Evolutionary conservation across 1,140 invertebrate genomes (phyloP), one percentile per base, ranked within the genome.

Genomic region (Zaprionus davidi): DNA sequence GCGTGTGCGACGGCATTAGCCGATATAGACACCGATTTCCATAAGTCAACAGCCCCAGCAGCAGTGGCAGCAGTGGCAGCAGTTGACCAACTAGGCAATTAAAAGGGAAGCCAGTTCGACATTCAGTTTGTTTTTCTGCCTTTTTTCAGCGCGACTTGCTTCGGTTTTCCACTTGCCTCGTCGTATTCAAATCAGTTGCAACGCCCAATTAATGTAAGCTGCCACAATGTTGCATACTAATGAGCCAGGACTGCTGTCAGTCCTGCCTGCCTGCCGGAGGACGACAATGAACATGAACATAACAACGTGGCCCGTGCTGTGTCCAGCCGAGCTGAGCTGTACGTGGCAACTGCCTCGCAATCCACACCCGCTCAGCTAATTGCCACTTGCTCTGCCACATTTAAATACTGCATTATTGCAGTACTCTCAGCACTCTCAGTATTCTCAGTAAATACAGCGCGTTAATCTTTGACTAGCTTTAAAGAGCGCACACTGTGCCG

Each of bases 151-250:
- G 41, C 41, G n/a, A 46, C 6, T 46, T 46, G n/a, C 41, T 46
- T 7, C 57, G 59, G 20, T 62, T 38, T 38, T 55, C 53, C 65
- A 46, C 67, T 38, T 44, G 46, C 53, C 66, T 57, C 62, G 76
- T 75, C 73, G 79, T 91, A 91, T 91, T 91, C 87, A 91, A 91
- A 91, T 91, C 87, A 91, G 83, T 76, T 91, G 87, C 88, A 91
- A 81, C 83, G 87, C 88, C 87, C 87, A 91, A 91, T 91, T 91
- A 91, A 91, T 91, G 88, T 91, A 91, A 83, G 79, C 73, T 77
- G 77, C 76, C 76, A 81, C 83, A 88, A 78, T 91, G 83, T 82
- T 87, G 87, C 87, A 91, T 91, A 91, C 87, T 88, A 91, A 91
- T 91, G 83, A 91, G 83, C 26, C 44, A n/a, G 41, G 41, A 44